Evolutionary conservation across 2,888 invertebrate genomes (phyloP).

Genomic region (Entomobrya multifasciata): DNA sequence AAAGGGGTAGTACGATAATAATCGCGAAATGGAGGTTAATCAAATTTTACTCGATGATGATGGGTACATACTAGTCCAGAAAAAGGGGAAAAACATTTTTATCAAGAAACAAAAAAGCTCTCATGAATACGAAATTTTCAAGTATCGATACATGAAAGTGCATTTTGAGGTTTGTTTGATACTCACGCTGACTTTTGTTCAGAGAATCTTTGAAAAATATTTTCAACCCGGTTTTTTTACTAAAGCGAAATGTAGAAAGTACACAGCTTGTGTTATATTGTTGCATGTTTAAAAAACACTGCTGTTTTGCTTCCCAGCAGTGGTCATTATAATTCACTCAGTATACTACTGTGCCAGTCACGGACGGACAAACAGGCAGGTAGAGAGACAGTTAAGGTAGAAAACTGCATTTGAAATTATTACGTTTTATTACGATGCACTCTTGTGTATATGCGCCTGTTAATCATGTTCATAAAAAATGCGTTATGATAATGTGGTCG

Average conservation of each 20-base stretch:
- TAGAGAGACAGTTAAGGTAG: too few species aligned
- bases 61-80: background rate
- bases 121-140: background rate
- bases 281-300: conserved; percentile 1
- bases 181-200: conserved; percentile 16
- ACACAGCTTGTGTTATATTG: background rate
- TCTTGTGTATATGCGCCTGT: conserved; percentile 10
- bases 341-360: conserved; percentile 74
- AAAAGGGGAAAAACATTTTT: background rate
- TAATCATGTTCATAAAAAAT: conserved; percentile 39
- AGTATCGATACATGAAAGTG: conserved; percentile 7
- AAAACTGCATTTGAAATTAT: conserved; percentile 17
- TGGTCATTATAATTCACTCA: conserved; percentile 75
- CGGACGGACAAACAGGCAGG: conserved; percentile 42
- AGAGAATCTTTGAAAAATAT: background rate
- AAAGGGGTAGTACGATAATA: conserved; percentile 3
- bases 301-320: conserved; percentile 63
- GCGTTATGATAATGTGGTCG: conserved; percentile 32
- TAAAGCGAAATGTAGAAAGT: background rate
- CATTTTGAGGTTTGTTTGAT: background rate
- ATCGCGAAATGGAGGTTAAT: conserved; percentile 35
- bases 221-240: conserved; percentile 35
- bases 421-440: background rate
- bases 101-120: background rate
- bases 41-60: conserved; percentile 21